Conservation (phyloP, 2,113 vertebrate genomes). For the Otis tarda region DNA sequence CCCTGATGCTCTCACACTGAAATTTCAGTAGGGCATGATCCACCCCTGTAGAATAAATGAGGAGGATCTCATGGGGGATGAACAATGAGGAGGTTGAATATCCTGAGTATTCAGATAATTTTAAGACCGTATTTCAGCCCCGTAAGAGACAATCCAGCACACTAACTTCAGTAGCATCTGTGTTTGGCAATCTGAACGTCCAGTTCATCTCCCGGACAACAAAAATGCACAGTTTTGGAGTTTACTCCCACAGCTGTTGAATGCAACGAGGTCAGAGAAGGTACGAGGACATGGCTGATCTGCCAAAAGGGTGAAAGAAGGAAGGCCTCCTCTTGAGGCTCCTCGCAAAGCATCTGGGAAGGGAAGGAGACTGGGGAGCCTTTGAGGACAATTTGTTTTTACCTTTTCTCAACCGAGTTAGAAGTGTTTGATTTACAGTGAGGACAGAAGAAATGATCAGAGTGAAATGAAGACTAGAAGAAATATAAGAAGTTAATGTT, state of each 20-base stretch:
- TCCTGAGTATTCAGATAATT: background rate
- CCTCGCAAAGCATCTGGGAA: background rate
- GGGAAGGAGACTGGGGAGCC: background rate
- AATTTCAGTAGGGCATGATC: background rate
- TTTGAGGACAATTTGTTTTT: background rate
- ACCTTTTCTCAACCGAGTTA: background rate
- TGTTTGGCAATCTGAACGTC: background rate
- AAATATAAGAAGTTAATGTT: background rate
- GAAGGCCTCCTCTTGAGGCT: background rate
- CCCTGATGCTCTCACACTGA: background rate
- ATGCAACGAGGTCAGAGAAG: background rate
- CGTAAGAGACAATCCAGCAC: background rate
- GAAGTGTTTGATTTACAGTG: background rate
- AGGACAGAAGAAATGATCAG: background rate
- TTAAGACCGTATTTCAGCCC: background rate
- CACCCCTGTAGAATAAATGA: background rate
- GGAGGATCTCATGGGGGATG: background rate
- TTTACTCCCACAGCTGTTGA: background rate
- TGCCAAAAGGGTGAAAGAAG: background rate
- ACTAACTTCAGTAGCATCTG: background rate
- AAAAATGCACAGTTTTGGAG: background rate
- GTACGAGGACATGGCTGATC: background rate
- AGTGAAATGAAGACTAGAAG: background rate
- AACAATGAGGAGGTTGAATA: background rate
- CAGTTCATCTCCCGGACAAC: background rate